Evolutionary conservation across 2,797 vertebrate genomes (phyloP).

Genomic region (Microctenopoma stevenorrisi): DNA sequence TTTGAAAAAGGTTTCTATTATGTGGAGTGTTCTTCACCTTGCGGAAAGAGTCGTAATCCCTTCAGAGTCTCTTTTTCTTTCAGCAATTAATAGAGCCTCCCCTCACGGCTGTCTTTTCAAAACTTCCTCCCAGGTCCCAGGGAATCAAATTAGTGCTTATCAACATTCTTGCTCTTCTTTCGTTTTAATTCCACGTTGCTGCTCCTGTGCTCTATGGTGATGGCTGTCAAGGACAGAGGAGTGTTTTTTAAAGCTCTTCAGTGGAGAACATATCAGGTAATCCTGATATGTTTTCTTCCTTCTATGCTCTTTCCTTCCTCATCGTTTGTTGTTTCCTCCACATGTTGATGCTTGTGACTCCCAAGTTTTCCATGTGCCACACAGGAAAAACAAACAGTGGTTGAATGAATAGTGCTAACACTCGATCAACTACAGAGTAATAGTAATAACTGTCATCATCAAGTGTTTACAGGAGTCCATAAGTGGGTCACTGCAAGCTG

Average conservation of each 20-base stretch:
- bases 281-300: background rate
- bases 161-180: slow-evolving; percentile 47
- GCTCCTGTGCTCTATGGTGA: slow-evolving; percentile 17
- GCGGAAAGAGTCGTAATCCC: slow-evolving; percentile 52
- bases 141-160: slow-evolving; percentile 62
- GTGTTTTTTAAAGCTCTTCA: slow-evolving; percentile 19
- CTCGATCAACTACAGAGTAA: background rate
- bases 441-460: background rate
- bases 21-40: slow-evolving; percentile 43
- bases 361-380: background rate
- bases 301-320: background rate
- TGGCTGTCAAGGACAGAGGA: slow-evolving; percentile 18
- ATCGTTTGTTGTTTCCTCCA: slow-evolving; percentile 6
- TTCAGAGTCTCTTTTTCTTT: slow-evolving; percentile 49
- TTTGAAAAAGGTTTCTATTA: slow-evolving; percentile 20
- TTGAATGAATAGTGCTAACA: slow-evolving; percentile 12
- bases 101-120: slow-evolving; percentile 40
- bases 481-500: background rate
- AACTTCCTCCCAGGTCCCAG: slow-evolving; percentile 42
- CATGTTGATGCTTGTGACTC: slow-evolving; percentile 3
- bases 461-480: background rate
- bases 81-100: slow-evolving; percentile 54
- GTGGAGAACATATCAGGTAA: background rate
- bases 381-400: background rate
- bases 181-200: slow-evolving; percentile 51